Conservation (phyloP, 2,113 vertebrate genomes). For the Albula glossodonta region DNA sequence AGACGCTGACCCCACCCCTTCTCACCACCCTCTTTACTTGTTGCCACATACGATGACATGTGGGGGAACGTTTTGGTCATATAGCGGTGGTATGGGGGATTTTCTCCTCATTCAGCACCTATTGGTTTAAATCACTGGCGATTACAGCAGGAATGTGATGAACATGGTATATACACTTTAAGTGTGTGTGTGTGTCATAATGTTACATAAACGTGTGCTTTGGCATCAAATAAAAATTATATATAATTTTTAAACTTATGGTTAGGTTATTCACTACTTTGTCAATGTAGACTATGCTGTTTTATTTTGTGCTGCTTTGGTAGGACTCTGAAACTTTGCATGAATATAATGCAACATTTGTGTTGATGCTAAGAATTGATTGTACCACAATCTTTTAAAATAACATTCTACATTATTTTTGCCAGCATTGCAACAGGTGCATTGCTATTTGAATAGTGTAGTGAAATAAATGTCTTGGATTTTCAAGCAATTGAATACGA, state of each 20-base stretch:
- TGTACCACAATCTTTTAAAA: neutral
- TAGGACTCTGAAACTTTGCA: neutral
- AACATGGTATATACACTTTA: too few species aligned
- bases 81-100: neutral
- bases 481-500: neutral
- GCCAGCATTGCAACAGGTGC: neutral
- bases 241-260: too few species aligned
- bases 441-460: neutral
- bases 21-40: slow-evolving; percentile 52
- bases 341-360: neutral
- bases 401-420: neutral
- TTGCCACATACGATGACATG: slow-evolving; percentile 51
- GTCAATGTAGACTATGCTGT: too few species aligned
- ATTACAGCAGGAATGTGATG: too few species aligned
- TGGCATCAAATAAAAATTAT: too few species aligned
- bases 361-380: neutral
- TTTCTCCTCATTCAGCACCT: too few species aligned
- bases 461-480: neutral
- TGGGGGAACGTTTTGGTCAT: slow-evolving; percentile 55
- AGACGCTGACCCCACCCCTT: slow-evolving; percentile 42
- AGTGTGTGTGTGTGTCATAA: too few species aligned
- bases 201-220: too few species aligned
- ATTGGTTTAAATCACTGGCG: too few species aligned
- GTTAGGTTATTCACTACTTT: too few species aligned
- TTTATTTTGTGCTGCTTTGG: neutral